A percentile compares a stretch with the other conserved stretches of the same genome.
phyloP scores from a whole-genome alignment of 1,140 invertebrate genomes.

The Oryzaephilus surinamensis region DNA sequence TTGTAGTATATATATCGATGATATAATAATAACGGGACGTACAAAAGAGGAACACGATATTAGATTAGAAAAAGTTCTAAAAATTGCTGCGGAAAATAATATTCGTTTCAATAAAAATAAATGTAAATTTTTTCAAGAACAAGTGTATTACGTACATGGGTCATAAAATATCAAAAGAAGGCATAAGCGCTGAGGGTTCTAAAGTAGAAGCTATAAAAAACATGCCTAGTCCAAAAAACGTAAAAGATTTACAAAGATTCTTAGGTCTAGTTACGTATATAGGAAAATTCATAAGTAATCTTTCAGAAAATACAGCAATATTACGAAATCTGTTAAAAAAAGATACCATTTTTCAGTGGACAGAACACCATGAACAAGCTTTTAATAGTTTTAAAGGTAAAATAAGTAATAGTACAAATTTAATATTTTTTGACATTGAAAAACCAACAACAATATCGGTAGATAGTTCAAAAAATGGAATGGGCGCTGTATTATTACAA shows the following conservation, averaged over 20 bases:
- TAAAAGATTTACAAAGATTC: slow-evolving; percentile 23
- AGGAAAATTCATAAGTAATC: slow-evolving; percentile 21
- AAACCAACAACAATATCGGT: slow-evolving; percentile 24
- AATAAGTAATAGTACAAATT: slow-evolving; percentile 22
- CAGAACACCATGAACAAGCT: slow-evolving; percentile 14
- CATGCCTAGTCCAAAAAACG: slow-evolving; percentile 19
- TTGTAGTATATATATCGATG: too few species aligned
- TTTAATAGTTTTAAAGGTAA: slow-evolving; percentile 22
- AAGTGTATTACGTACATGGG: too few species aligned
- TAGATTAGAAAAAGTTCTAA: slow-evolving; percentile 6
- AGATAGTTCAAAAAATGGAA: slow-evolving; percentile 29
- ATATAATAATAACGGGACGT: too few species aligned
- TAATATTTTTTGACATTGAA: slow-evolving; percentile 25
- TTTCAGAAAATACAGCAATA: slow-evolving; percentile 15
- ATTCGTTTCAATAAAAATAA: too few species aligned
- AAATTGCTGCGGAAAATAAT: slow-evolving; percentile 18
- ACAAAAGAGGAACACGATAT: neutral
- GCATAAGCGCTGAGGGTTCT: slow-evolving; percentile 23
- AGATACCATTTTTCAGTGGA: slow-evolving; percentile 14
- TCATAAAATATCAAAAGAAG: slow-evolving; percentile 23
- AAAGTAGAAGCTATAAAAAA: slow-evolving; percentile 15
- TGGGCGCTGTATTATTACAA: slow-evolving; percentile 29
- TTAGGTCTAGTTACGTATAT: slow-evolving; percentile 27
- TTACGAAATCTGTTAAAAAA: slow-evolving; percentile 11
- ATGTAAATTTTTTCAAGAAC: too few species aligned